These are phyloP conservation scores for Eriosoma lanigerum DNA, from an alignment of 1,140 invertebrate species.

Conservation along the genomic window DNA sequence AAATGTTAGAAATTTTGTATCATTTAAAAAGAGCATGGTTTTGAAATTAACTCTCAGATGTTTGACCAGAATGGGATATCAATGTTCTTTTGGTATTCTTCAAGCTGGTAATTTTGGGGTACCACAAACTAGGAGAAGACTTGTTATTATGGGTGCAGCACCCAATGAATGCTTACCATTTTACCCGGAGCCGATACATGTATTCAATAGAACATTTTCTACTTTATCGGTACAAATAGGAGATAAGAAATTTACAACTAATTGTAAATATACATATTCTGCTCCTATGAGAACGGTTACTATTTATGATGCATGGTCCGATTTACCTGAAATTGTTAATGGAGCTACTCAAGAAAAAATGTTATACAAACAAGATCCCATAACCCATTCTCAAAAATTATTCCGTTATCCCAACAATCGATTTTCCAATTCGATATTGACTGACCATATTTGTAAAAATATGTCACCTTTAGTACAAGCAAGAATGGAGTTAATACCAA, in stretches of 20 bases:
- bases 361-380: constrained; percentile 70
- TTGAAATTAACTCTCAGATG: constrained; percentile 78
- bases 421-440: constrained; percentile 3
- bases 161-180: constrained; percentile 77
- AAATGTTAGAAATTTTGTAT: constrained; percentile 85
- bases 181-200: constrained; percentile 79
- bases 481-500: constrained; percentile 76
- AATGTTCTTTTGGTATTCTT: constrained; percentile 81
- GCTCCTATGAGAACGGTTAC: constrained; percentile 75
- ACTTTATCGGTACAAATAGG: constrained; percentile 74
- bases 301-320: constrained; percentile 79
- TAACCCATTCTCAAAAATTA: constrained; percentile 76
- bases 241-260: constrained; percentile 64
- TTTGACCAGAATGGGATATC: constrained; percentile 82
- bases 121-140: constrained; percentile 76
- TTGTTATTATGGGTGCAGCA: constrained; percentile 79
- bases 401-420: constrained; percentile 57
- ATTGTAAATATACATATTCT: constrained; percentile 63
- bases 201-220: constrained; percentile 73
- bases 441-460: constrained; percentile 83
- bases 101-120: constrained; percentile 87
- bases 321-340: constrained; percentile 76
- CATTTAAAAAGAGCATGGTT: constrained; percentile 77
- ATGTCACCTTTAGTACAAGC: constrained; percentile 79
- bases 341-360: constrained; percentile 73